Percentiles rank a stretch among this genome's conserved stretches.
These are phyloP conservation scores for Lepidocolaptes lacrymiger DNA, from an alignment of 2,797 vertebrate genomes.

Conservation along the genomic window DNA sequence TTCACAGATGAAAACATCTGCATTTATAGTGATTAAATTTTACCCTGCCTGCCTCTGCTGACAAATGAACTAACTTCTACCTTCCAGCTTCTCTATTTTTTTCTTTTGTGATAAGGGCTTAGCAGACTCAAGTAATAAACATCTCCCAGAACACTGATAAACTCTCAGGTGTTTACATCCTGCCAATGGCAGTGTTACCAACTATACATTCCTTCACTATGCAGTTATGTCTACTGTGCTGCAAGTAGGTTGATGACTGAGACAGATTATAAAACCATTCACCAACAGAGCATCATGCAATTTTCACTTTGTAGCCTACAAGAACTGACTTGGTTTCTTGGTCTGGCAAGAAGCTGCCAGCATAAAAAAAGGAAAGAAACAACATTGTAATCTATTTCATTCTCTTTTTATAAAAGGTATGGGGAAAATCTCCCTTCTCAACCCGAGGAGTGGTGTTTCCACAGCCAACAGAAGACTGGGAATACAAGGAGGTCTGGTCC, in stretches of 20 bases:
- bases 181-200: background rate
- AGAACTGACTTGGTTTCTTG: background rate
- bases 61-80: background rate
- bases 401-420: background rate
- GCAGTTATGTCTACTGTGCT: slow-evolving; percentile 49
- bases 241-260: slow-evolving; percentile 10
- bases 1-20: background rate
- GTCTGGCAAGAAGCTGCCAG: background rate
- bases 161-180: slow-evolving; percentile 18
- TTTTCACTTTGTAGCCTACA: background rate
- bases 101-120: background rate
- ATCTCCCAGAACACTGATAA: slow-evolving; percentile 26
- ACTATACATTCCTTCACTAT: slow-evolving; percentile 55
- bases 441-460: background rate
- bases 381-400: background rate
- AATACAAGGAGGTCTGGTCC: background rate
- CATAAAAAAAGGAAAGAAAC: background rate
- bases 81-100: background rate
- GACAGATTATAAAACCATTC: background rate
- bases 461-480: background rate
- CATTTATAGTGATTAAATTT: background rate
- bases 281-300: background rate
- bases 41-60: background rate
- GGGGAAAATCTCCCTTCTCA: background rate
- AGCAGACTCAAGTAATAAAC: slow-evolving; percentile 21